These are phyloP conservation scores for Pterois miles DNA, from an alignment of 2,797 vertebrate species.

Conservation along the genomic window DNA sequence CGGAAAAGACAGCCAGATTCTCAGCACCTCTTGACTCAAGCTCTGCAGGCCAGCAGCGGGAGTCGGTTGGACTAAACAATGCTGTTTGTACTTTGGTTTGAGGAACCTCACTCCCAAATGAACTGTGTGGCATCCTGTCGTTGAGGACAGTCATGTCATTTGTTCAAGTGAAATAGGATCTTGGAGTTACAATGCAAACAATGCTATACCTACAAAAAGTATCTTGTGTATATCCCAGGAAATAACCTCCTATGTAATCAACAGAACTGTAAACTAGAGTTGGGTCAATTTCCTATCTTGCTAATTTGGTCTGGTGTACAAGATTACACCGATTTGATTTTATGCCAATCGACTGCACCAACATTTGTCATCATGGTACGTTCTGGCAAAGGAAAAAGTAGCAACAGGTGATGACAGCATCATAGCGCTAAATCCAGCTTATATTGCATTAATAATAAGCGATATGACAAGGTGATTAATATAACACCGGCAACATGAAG, in stretches of 20 bases:
- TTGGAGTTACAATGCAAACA: too few relatives aligned
- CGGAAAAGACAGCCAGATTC: conserved; percentile 63
- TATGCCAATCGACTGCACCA: too few relatives aligned
- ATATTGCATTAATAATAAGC: too few relatives aligned
- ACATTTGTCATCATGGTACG: too few relatives aligned
- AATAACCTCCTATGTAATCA: fast-evolving
- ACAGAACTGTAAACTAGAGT: background rate
- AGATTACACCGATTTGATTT: too few relatives aligned
- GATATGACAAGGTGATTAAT: too few relatives aligned
- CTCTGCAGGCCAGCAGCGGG: conserved; percentile 47
- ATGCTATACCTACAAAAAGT: background rate
- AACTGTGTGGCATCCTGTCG: background rate
- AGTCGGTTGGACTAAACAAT: conserved; percentile 30
- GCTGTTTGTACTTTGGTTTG: conserved; percentile 32
- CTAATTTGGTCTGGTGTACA: too few relatives aligned
- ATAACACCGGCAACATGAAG: too few relatives aligned
- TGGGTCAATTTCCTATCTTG: too few relatives aligned
- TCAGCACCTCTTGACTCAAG: conserved; percentile 68
- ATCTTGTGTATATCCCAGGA: background rate
- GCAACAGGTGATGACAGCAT: too few relatives aligned
- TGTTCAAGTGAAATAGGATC: background rate
- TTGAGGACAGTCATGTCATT: background rate
- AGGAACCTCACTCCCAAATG: conserved; percentile 17
- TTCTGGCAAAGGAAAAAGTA: too few relatives aligned
- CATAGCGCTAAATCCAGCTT: too few relatives aligned